Base-by-base conservation (phyloP, 2,888 invertebrate genomes). In the Imbricaverruca yamaguchii region DNA sequence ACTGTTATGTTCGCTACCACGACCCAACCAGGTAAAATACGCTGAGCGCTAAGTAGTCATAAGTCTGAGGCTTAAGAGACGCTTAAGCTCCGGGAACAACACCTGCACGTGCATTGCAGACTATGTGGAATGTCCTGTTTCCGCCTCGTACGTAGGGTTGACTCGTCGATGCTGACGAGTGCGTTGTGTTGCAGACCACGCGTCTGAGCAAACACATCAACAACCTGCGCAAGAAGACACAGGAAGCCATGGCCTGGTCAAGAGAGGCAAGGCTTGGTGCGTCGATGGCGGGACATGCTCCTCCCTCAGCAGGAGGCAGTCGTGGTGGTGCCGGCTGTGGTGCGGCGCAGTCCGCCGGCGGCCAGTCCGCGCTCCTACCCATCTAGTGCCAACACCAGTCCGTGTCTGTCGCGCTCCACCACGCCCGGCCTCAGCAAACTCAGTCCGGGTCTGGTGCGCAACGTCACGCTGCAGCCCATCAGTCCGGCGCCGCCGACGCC, bases 191-290 rank as follows among this genome's bases (percentile, higher is more conserved):
- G 1, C 89, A 95, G 95, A 92, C 93, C 92, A 97, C 97, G 91
- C 90, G 97, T 91, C 90, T 98, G 87, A 97, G 96, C 69, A 94
- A 93, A 88, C 93, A 94, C 87, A 93, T 97, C 88, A 97, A 97
- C 88, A 95, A 96, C 88, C 89, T 97, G 81, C 91, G 97, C 81
- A 91, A 94, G 83, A 94, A 94, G 88, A 95, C 95, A 74, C 90
- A 90, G 82, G 93, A 96, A 87, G 94, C 94, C 84, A 90, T n/a
- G n/a, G 91, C 83, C 89, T 97, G 87, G 95, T 96, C 81, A 92
- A 93, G 86, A 91, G 97, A 84, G 94, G 96, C 82, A 97, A 97
- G 89, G 94, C 94, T 87, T 97, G 87, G 92, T 97, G 82, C 95
- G 95, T 86, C 91, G 93, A 88, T 97, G 97, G 97, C 92, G 97